A percentile compares a stretch with the other conserved stretches of the same genome.
Evolutionary conservation across 2,888 invertebrate genomes (phyloP).

Genomic region (Auanema sp.): DNA sequence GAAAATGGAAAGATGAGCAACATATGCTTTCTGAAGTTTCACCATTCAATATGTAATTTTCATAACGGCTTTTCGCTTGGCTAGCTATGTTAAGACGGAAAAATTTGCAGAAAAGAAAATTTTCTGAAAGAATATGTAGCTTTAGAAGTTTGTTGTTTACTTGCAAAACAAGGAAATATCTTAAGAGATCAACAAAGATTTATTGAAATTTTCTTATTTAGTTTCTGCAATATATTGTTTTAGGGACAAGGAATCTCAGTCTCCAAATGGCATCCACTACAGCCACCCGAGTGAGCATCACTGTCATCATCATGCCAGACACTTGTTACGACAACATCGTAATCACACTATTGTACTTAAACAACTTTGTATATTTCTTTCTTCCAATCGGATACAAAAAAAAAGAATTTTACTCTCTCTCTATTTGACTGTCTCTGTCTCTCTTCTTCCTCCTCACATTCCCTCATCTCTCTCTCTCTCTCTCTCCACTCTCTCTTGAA

Average conservation of each 20-base stretch:
- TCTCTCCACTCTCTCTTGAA: slow-evolving; percentile 6
- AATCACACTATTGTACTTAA: not conserved
- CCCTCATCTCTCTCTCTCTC: slow-evolving; percentile 5
- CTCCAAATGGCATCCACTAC: slow-evolving; percentile 55
- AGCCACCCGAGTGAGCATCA: slow-evolving; percentile 18
- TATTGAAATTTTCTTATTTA: not conserved
- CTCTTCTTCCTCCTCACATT: too few species aligned
- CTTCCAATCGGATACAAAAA: slow-evolving; percentile 7
- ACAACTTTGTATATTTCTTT: not conserved
- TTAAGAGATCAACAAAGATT: too few species aligned
- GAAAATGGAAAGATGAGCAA: too few species aligned
- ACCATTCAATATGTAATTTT: not conserved
- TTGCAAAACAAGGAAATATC: too few species aligned
- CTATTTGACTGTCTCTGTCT: slow-evolving; percentile 7
- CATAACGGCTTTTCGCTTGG: not conserved
- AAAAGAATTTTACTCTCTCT: slow-evolving; percentile 2
- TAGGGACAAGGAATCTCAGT: slow-evolving; percentile 54
- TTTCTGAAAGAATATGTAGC: slow-evolving; percentile 5
- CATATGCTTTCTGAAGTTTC: too few species aligned
- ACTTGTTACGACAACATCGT: not conserved
- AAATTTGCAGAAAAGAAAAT: not conserved
- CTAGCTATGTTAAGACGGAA: not conserved
- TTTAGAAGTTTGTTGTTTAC: too few species aligned
- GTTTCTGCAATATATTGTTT: slow-evolving; percentile 10
- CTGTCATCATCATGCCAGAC: not conserved